phyloP scores from a whole-genome alignment of 2,888 invertebrate species.

The Spodoptera picta region DNA sequence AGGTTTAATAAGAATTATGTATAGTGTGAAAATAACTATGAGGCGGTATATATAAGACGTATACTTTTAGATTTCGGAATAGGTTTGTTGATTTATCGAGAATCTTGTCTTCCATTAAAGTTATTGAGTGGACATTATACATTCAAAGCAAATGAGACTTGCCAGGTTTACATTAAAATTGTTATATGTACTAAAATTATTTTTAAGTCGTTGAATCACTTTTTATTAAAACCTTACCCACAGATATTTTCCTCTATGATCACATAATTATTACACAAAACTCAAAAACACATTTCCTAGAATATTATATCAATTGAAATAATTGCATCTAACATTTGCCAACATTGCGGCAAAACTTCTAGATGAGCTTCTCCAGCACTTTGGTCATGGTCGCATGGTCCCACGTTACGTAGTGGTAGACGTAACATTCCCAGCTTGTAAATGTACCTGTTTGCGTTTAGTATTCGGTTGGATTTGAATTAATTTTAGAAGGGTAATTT shows the following conservation, averaged over 20 bases:
- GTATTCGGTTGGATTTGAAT: slow-evolving; percentile 37
- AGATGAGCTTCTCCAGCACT: slow-evolving; percentile 48
- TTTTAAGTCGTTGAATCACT: too few relatives aligned
- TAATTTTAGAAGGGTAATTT: slow-evolving; percentile 34
- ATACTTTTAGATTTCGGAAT: slow-evolving; percentile 11
- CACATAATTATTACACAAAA: slow-evolving; percentile 9
- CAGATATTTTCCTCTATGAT: too few relatives aligned
- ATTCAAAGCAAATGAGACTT: too few relatives aligned
- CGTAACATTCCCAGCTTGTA: slow-evolving; percentile 34
- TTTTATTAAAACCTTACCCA: too few relatives aligned
- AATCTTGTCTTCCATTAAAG: too few relatives aligned
- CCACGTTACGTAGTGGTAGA: slow-evolving; percentile 51
- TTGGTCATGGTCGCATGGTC: slow-evolving; percentile 49
- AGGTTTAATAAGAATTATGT: slow-evolving; percentile 20
- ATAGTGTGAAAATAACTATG: slow-evolving; percentile 15
- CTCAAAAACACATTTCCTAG: slow-evolving; percentile 28
- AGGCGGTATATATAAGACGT: too few relatives aligned
- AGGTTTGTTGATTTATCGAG: background rate
- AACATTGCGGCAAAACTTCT: slow-evolving; percentile 48
- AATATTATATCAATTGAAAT: slow-evolving; percentile 44
- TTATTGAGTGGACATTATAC: too few relatives aligned
- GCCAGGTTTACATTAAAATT: too few relatives aligned
- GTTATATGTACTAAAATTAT: too few relatives aligned
- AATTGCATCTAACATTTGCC: slow-evolving; percentile 44
- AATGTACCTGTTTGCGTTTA: slow-evolving; percentile 29